phyloP scores from a whole-genome alignment of 1,140 invertebrate genomes.

The Drosophila truncata region DNA sequence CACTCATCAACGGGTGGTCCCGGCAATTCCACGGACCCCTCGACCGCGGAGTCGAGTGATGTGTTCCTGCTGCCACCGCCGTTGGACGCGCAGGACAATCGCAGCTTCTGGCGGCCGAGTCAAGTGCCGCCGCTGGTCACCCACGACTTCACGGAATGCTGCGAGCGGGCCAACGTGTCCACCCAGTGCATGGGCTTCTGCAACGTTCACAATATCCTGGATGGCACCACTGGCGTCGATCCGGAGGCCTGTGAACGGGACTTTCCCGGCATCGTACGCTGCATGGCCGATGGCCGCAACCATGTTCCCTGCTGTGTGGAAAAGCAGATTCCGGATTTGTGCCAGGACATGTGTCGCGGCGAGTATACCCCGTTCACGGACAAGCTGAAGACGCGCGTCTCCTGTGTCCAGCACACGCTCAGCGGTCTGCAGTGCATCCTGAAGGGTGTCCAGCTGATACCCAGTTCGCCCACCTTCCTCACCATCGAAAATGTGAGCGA shows the following conservation, averaged over 20 bases:
- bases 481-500: constrained; percentile 90
- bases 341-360: constrained; percentile 93
- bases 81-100: constrained; percentile 84
- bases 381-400: constrained; percentile 93
- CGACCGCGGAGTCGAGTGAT: constrained; percentile 86
- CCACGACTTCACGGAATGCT: constrained; percentile 93
- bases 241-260: constrained; percentile 92
- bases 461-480: constrained; percentile 89
- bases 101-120: constrained; percentile 75
- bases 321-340: constrained; percentile 92
- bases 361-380: constrained; percentile 94
- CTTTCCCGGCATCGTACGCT: constrained; percentile 91
- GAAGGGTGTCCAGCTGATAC: constrained; percentile 92
- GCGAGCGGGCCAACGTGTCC: constrained; percentile 89
- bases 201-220: constrained; percentile 92
- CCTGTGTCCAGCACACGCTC: constrained; percentile 93
- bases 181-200: constrained; percentile 91
- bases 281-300: constrained; percentile 92
- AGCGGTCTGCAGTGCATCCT: constrained; percentile 92
- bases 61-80: constrained; percentile 83
- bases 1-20: constrained; percentile 83
- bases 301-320: constrained; percentile 93
- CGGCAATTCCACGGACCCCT: constrained; percentile 55
- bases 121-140: constrained; percentile 79
- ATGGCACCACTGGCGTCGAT: constrained; percentile 91